These are phyloP conservation scores for Tetranychus truncatus DNA, from an alignment of 2,888 invertebrate species.

Conservation along the genomic window DNA sequence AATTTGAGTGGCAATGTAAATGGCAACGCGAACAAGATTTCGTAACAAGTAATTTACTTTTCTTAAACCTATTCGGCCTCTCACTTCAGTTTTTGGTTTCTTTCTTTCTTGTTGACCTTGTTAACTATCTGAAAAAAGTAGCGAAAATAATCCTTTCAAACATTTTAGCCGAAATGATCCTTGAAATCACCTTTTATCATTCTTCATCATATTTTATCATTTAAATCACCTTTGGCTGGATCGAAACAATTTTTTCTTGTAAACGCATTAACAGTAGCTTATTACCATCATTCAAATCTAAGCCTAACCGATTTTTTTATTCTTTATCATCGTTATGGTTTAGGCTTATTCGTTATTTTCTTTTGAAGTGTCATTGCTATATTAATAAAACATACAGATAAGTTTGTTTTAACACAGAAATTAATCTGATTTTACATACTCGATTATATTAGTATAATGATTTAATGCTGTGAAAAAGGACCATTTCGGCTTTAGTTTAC, in stretches of 20 bases:
- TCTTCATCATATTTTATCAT: neutral
- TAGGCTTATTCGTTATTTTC: too few relatives aligned
- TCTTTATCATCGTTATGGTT: too few relatives aligned
- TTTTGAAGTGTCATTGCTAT: too few relatives aligned
- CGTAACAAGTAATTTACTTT: conserved; percentile 5
- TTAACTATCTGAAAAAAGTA: neutral
- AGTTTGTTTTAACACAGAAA: too few relatives aligned
- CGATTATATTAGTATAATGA: too few relatives aligned
- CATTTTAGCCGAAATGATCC: neutral
- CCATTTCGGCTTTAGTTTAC: too few relatives aligned
- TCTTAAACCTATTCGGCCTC: neutral
- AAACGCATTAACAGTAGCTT: neutral
- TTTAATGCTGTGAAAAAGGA: neutral
- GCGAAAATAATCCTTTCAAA: neutral
- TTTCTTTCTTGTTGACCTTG: neutral
- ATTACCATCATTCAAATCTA: neutral
- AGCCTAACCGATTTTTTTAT: neutral
- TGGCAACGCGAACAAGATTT: conserved; percentile 29
- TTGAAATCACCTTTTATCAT: neutral
- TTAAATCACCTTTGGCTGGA: neutral
- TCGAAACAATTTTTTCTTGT: neutral
- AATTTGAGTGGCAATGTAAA: conserved; percentile 32
- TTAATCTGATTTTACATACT: too few relatives aligned
- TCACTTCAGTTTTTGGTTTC: neutral
- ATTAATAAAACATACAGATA: too few relatives aligned